Percentiles rank a stretch among this genome's conserved stretches.
These are phyloP conservation scores for Crocallis elinguaria DNA, from an alignment of 2,888 invertebrate genomes.

Conservation along the genomic window DNA sequence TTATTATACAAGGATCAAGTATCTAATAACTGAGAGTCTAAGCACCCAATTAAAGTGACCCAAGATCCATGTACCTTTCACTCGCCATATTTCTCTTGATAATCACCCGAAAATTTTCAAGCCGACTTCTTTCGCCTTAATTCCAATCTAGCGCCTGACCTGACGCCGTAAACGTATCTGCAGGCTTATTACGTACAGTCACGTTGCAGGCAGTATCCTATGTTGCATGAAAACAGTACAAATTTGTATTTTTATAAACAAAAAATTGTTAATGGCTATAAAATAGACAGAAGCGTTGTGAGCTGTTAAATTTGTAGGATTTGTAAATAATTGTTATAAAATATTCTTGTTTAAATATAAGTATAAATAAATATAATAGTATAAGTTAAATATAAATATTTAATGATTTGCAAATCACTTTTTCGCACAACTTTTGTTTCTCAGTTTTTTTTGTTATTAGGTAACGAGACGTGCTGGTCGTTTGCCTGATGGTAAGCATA, in stretches of 20 bases:
- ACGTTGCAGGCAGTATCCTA: conserved; percentile 7
- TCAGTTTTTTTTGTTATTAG: too few relatives aligned
- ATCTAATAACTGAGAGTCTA: conserved; percentile 5
- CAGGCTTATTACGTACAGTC: conserved; percentile 14
- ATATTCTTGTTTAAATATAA: too few relatives aligned
- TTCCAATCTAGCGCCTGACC: conserved; percentile 37
- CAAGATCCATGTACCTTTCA: conserved; percentile 10
- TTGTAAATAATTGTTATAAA: too few relatives aligned
- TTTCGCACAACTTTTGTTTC: too few relatives aligned
- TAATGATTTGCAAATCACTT: too few relatives aligned
- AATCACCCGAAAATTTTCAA: conserved; percentile 32
- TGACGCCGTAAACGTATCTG: conserved; percentile 34
- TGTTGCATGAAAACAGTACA: neutral
- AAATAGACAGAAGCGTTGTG: too few relatives aligned
- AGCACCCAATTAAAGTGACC: conserved; percentile 23
- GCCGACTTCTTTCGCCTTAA: conserved; percentile 36
- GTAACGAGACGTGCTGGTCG: too few relatives aligned
- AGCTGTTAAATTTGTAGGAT: too few relatives aligned
- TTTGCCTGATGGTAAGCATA: too few relatives aligned
- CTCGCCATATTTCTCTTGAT: conserved; percentile 23
- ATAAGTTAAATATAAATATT: too few relatives aligned
- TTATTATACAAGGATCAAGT: conserved; percentile 12
- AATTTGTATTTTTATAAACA: neutral
- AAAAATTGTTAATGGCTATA: neutral
- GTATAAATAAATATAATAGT: too few relatives aligned